Evolutionary conservation across 2,888 invertebrate genomes (phyloP), one percentile per base, ranked within the genome.

Genomic region (Hypolimnas misippus): DNA sequence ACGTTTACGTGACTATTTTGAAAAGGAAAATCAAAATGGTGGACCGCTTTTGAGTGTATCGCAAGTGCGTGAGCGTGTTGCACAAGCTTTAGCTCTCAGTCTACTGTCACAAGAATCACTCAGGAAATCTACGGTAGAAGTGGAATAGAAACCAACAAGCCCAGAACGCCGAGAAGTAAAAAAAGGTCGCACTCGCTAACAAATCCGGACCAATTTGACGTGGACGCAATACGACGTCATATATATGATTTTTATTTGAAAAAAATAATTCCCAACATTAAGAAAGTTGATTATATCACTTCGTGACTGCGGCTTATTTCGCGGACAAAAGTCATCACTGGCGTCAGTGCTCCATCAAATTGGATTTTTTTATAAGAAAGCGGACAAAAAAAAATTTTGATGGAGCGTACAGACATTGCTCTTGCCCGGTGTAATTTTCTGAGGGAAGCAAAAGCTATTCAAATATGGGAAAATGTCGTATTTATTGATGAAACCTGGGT

Each of bases 401-500:
- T 44, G 33, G 56, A 56, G 33, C 44, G 56, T 10, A 17, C 14
- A 10, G 66, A 67, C 29, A 53, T 53, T 17, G 31, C 40, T 25
- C 21, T 58, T n/a, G 25, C 31, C 19, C 19, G 57, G 14, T 14
- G 35, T 14, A 40, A 25, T 12, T 58, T 58, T 40, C 21, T 57
- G 21, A 29, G 57, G 17, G 4, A 57, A 33, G 46, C 31, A 33
- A 57, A 57, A 49, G 49, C 35, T 35, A 46, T 5, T 40, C 10
- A 19, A 25, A 58, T 25, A 12, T 51, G 40, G 57, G 40, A 50
- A n/a, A 58, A 50, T 19, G 40, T 58, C 25, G 55, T 68, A 8
- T 67, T 69, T 53, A 54, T 63, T 38, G 66, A 67, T 33, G 68
- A 67, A 50, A 70, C 68, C 40, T 70, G 63, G 64, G 40, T 70